Base-by-base conservation (phyloP, 2,888 invertebrate species). In the Dryocosmus kuriphilus region DNA sequence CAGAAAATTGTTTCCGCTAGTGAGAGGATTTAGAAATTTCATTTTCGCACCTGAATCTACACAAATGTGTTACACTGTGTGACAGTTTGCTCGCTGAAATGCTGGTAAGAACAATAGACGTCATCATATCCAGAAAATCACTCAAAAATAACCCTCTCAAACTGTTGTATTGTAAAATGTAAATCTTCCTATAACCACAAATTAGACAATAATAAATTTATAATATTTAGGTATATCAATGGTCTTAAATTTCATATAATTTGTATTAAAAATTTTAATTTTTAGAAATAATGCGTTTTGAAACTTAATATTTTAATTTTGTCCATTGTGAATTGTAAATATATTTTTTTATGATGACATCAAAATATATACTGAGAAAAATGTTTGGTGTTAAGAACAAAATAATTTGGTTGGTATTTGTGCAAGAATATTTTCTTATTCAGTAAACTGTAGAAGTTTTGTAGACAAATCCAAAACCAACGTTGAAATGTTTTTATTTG, bases 61-160 rank as follows among this genome's bases (percentile, higher is more conserved):
- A 27, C 67, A 46, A 46, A 30, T 27, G 16, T 46, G 46, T 67
- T 19, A 27, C 67, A 65, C 67, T 27, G 46, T 16, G 16, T 46
- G 24, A 46, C 19, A 27, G 41, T 67, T 67, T 46, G 46, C 41
- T 46, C 30, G 27, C 5, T 32, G 65, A 46, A 67, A 67, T 67
- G 46, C 67, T 46, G 27, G 16, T 67, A 41, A 46, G 46, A 46
- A 67, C 46, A 67, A 67, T 46, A 27, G 46, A 41, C 30, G 7
- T 30, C 67, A 46, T 46, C 14, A 67, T 46, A 67, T 67, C 41
- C 67, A 67, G 67, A 67, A 67, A 46, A 46, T 46, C 30, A 46
- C 41, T 46, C 27, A 2, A 24, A 24, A 65, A 38, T 65, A 8
- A 6, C 41, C 41, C 22, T 67, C 24, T 27, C 22, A 67, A 41